Evolutionary conservation across 2,888 invertebrate species (phyloP), one percentile per base, ranked within the genome.

Genomic region (Cheiracanthium punctorium): DNA sequence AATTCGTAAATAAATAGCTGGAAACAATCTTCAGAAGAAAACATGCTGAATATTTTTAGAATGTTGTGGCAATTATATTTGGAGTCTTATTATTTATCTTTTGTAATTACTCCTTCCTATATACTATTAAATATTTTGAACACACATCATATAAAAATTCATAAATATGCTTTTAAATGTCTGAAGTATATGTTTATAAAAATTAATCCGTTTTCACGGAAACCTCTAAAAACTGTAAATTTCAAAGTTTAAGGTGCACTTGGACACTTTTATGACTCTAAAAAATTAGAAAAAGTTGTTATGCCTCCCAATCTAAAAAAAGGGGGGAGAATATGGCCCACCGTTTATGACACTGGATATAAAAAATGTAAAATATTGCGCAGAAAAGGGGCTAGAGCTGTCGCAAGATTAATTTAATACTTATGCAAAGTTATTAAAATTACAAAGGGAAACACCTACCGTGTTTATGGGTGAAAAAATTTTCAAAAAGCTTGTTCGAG

Each of bases 351-450:
- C 58, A 58, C 24, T 1, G 24, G 24, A 17, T 58, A 7, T 58
- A 58, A 58, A 58, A 58, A 58, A 58, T 24, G 58, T 17, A 58
- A 58, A 24, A 58, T 7, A 24, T 48, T 17, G 24, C 7, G 24
- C 2, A 58, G 4, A 24, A 58, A 69, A 33, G 7, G 20, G 33
- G 69, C 37, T 33, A 37, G 24, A 29, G 17, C 32, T 69, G 33
- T 37, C 33, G 29, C 20, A 74, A 58, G 81, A 81, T 81, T 81
- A 81, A 81, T 81, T 32, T 70, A 29, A 52, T 20, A 20, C 41
- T 75, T 80, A 74, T 75, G 75, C 75, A 75, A 81, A 75, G 52
- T 74, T 69, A 41, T 74, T 81, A 69, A 41, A 70, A 33, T 30
- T 48, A 75, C 69, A 75, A 74, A 74, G 52, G 74, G 37, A 58